These are phyloP conservation scores for Meriones psammophilus DNA, from an alignment of 2,797 vertebrate genomes.

Conservation along the genomic window DNA sequence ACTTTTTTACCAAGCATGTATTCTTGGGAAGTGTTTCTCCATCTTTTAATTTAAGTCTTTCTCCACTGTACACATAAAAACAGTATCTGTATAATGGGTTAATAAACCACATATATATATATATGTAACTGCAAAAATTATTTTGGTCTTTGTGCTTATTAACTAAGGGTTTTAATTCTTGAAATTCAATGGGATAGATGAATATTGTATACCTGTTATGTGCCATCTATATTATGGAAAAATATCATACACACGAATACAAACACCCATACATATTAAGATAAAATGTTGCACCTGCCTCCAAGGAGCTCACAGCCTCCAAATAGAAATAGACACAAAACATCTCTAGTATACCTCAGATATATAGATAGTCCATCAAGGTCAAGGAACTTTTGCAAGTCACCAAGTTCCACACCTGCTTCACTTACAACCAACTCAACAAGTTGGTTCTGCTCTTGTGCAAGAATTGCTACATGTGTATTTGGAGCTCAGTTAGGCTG, in stretches of 20 bases:
- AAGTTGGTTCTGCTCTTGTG: not conserved
- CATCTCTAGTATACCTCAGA: not conserved
- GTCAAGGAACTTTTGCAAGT: not conserved
- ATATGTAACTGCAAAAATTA: not conserved
- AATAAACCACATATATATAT: not conserved
- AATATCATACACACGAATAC: no score
- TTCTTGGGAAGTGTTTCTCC: constrained; percentile 20
- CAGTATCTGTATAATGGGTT: not conserved
- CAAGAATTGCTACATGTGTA: not conserved
- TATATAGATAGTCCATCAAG: not conserved
- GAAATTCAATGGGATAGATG: not conserved
- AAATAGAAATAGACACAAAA: not conserved
- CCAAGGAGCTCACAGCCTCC: not conserved
- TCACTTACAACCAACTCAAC: not conserved
- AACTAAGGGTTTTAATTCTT: constrained; percentile 13
- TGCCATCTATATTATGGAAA: not conserved
- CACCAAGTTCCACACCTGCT: not conserved
- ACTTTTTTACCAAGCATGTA: not conserved
- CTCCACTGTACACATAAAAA: not conserved
- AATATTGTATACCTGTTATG: not conserved
- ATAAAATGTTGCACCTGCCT: not conserved
- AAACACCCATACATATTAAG: not conserved
- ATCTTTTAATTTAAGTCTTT: not conserved
- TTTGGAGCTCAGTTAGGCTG: not conserved
- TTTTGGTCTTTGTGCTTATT: not conserved